Evolutionary conservation across 1,140 invertebrate species (phyloP).

Genomic region (Nebria ingens): DNA sequence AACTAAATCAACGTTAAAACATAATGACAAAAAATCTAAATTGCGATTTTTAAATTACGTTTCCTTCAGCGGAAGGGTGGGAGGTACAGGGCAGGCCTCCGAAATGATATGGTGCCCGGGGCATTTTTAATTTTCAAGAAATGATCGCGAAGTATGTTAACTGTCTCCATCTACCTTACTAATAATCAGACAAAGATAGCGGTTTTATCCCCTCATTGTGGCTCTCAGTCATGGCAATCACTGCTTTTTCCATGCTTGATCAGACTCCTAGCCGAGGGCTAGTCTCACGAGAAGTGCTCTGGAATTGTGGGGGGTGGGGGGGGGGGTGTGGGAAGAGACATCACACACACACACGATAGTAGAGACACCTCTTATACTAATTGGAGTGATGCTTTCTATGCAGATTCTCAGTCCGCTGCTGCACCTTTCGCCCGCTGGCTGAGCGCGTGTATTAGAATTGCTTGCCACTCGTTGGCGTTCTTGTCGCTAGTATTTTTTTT

Average conservation of each 20-base stretch:
- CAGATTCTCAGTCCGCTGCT: too few relatives aligned
- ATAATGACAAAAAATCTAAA: conserved; percentile 29
- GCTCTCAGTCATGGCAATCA: neutral
- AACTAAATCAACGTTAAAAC: conserved; percentile 11
- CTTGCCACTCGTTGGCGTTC: too few relatives aligned
- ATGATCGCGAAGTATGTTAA: conserved; percentile 29
- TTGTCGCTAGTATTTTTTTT: too few relatives aligned
- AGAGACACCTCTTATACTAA: conserved; percentile 28
- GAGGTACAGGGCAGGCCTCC: too few relatives aligned
- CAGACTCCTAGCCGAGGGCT: conserved; percentile 23
- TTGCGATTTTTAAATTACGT: conserved; percentile 31
- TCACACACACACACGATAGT: conserved; percentile 17
- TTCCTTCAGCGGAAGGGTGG: too few relatives aligned
- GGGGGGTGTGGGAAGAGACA: conserved; percentile 18
- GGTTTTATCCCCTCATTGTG: too few relatives aligned
- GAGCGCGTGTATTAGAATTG: too few relatives aligned
- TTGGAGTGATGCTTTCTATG: conserved; percentile 18
- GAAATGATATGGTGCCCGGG: conserved; percentile 30
- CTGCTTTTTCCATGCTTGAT: conserved; percentile 10
- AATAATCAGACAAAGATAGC: neutral
- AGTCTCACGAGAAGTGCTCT: too few relatives aligned
- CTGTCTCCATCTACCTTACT: conserved; percentile 15
- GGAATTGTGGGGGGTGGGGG: conserved; percentile 9
- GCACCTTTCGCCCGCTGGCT: too few relatives aligned
- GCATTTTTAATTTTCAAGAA: conserved; percentile 34